Evolutionary conservation across 2,888 invertebrate genomes (phyloP), one percentile per base, ranked within the genome.

Genomic region (Plutella xylostella): DNA sequence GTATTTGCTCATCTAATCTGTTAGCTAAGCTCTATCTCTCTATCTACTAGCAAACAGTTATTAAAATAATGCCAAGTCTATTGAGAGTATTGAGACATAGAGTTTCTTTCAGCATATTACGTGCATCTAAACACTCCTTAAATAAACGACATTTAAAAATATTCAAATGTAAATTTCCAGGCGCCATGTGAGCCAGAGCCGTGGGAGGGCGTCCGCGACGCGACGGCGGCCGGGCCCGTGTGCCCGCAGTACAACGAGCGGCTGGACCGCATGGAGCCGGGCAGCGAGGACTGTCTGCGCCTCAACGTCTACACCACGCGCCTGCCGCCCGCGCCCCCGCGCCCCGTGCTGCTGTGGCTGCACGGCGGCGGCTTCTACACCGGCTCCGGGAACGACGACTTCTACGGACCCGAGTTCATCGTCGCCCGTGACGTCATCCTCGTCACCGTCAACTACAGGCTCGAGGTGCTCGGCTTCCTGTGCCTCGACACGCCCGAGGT

Each of bases 241-340:
- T 83, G 83, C 48, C 83, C 83, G 3, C 83, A 84, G 55, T 80
- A 67, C 63, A 79, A 83, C 55, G 79, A 80, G 53, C 70, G 80
- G 3, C 55, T 77, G 52, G 82, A 86, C 47, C 73, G 85, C 14
- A 72, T 73, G 11, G 82, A 86, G 28, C 63, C 72, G 33, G 88
- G 88, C 45, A 84, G 78, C 53, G 88, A 88, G 57, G 88, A 89
- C 61, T 92, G 92, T 51, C 84, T 92, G 4, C 89, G 87, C 57
- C 70, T 92, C 15, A 92, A 92, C 61, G 87, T 92, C 0, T 91
- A 88, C 63, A 85, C 88, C 6, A 70, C 63, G 51, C 56, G 53
- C 18, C 47, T 72, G 5, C 51, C 51, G 2, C 65, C 69, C 2
- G 6, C 56, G 2, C 43, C 48, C 34, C 56, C 48, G 0, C 55